Conservation (phyloP, 2,888 invertebrate genomes). For the Nephrocerus scutellatus region DNA sequence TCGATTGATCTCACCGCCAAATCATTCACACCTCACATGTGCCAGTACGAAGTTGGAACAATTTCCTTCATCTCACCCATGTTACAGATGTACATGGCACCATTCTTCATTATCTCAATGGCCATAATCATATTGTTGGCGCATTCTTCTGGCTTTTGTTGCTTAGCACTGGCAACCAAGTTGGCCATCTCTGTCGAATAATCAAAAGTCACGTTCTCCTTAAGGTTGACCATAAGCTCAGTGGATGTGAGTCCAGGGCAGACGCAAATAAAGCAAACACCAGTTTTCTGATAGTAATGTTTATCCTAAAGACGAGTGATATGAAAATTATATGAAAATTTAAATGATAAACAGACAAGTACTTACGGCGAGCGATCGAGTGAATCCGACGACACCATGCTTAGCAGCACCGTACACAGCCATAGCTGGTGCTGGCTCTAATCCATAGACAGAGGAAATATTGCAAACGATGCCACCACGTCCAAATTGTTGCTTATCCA, state of each 20-base stretch:
- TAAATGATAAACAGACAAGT: no score
- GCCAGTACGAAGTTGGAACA: constrained; percentile 33
- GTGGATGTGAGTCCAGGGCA: constrained; percentile 40
- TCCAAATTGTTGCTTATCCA: constrained; percentile 41
- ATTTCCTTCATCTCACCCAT: constrained; percentile 38
- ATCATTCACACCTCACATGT: no score
- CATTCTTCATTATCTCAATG: constrained; percentile 41
- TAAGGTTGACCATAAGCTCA: constrained; percentile 39
- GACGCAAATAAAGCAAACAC: constrained; percentile 37
- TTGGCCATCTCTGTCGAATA: constrained; percentile 32
- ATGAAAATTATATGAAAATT: no score
- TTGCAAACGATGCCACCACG: constrained; percentile 41
- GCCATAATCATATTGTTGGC: constrained; percentile 34
- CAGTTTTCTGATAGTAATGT: constrained; percentile 34
- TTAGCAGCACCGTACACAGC: constrained; percentile 41
- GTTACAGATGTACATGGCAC: constrained; percentile 39
- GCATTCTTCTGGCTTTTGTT: constrained; percentile 40
- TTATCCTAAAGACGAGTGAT: constrained; percentile 24
- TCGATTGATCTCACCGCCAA: no score
- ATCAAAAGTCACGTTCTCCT: constrained; percentile 35
- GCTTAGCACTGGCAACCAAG: constrained; percentile 32
- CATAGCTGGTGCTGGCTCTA: constrained; percentile 39
- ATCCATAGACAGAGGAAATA: constrained; percentile 40
- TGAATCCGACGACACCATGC: constrained; percentile 43
- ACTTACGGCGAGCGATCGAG: constrained; percentile 38